Evolutionary conservation across 37 sponge, comb jelly and placozoan genomes (phyloP), one percentile per base, ranked within the genome.

Genomic region (Beroe ovata): DNA sequence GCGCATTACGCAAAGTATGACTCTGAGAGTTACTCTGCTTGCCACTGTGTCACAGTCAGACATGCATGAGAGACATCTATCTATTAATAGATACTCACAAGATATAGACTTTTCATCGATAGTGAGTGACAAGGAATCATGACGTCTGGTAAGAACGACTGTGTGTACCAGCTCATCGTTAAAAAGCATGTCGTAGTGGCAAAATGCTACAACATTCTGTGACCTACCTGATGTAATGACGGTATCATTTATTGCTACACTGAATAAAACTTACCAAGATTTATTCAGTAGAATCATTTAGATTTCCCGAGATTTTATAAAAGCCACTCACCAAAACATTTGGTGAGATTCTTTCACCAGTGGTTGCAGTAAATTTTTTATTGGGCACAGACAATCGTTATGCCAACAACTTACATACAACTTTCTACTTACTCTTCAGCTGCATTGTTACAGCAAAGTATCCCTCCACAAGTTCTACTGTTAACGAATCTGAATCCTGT

Each of bases 361-460:
- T n/a, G n/a, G n/a, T n/a, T n/a, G n/a, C n/a, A n/a, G n/a, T n/a
- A n/a, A n/a, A n/a, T n/a, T n/a, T n/a, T n/a, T n/a, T n/a, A n/a
- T n/a, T n/a, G n/a, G n/a, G n/a, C n/a, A n/a, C n/a, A n/a, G n/a
- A n/a, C n/a, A n/a, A n/a, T n/a, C n/a, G n/a, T n/a, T n/a, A n/a
- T n/a, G n/a, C n/a, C n/a, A n/a, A n/a, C n/a, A n/a, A n/a, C n/a
- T n/a, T n/a, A n/a, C n/a, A n/a, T n/a, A n/a, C n/a, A n/a, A n/a
- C 21, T 61, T 16, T 61, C 63, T 22, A 77, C 84, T 77, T 40
- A 77, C 84, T 39, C 4, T 8, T 8, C 3, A 77, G 54, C 38
- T 77, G 84, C 84, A 77, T 77, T 42, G 84, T 77, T 2, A 35
- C 33, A 36, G 84, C 84, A 0, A 77, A 35, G 84, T 32, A 77